Evolutionary conservation across 2,113 vertebrate species (phyloP), one percentile per base, ranked within the genome.

Genomic region (Apteryx owenii): DNA sequence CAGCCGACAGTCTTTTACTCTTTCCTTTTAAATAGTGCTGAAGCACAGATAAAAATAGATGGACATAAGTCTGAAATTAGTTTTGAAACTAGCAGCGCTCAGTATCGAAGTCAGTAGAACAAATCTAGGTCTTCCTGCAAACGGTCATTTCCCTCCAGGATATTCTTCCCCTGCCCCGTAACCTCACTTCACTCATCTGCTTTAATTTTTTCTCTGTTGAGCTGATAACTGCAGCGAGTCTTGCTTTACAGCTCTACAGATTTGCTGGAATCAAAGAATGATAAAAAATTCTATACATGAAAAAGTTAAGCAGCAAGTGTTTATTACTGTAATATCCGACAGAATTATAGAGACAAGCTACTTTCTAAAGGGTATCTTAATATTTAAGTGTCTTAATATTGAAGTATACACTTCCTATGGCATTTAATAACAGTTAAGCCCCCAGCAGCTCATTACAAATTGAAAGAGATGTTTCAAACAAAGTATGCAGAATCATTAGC

Each of bases 91-190:
- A 96, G 26, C 51, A 91, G 70, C 89, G 76, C 82, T 93, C 92
- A 71, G 72, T 97, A 92, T 92, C 38, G 71, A 94, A 88, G 73
- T 96, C 91, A 97, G 91, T 88, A 73, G 94, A 94, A 94, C 80
- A 94, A 96, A 94, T 93, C 85, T 96, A 93, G 96, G 86, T 95
- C 81, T 97, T 97, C 84, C 96, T 97, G 95, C 83, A 95, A 93
- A 85, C 1, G 66, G 91, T 93, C 69, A 91, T 91, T 97, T 97
- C 94, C 90, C 84, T 94, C 64, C 76, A 81, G 95, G 95, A 86
- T 96, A 94, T 78, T 94, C 72, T 93, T 95, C 81, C 44, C 83
- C 77, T 97, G 89, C 44, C 69, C 85, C 80, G 58, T 86, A 93
- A 93, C 81, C 80, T 90, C 81, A 53, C 76, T 89, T 82, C 77